Percentiles rank a stretch among this genome's conserved stretches.
Evolutionary conservation across 1,140 invertebrate species (phyloP).

Genomic region (Aphaenogaster rudis): DNA sequence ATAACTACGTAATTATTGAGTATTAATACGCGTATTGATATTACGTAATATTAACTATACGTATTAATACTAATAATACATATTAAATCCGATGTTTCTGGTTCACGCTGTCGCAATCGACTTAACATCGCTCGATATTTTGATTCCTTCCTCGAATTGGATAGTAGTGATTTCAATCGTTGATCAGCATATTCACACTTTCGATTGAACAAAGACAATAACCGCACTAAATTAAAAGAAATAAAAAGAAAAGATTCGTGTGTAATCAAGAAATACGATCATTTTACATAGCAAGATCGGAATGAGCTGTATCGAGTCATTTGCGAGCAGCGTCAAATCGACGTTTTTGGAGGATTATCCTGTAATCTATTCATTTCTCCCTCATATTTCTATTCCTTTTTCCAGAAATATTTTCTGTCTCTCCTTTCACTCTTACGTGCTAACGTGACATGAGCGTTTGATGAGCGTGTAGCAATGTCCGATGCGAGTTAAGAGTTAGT

Average conservation of each 20-base stretch:
- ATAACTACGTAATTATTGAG: background rate
- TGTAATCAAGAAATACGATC: background rate
- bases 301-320: background rate
- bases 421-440: background rate
- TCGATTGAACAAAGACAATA: slow-evolving; percentile 58
- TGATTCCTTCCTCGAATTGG: background rate
- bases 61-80: slow-evolving; percentile 31
- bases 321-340: background rate
- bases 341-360: background rate
- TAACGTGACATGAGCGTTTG: slow-evolving; percentile 22
- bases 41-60: background rate
- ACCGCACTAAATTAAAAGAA: slow-evolving; percentile 17
- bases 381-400: background rate
- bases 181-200: slow-evolving; percentile 11
- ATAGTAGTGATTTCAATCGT: background rate
- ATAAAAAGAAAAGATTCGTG: background rate
- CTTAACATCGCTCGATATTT: background rate
- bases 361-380: background rate
- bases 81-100: background rate
- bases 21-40: background rate
- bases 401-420: background rate
- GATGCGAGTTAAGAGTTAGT: slow-evolving; percentile 21
- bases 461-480: background rate
- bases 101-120: background rate
- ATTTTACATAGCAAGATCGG: background rate